phyloP scores from a whole-genome alignment of 1,140 invertebrate species.

The Drosophila albomicans region DNA sequence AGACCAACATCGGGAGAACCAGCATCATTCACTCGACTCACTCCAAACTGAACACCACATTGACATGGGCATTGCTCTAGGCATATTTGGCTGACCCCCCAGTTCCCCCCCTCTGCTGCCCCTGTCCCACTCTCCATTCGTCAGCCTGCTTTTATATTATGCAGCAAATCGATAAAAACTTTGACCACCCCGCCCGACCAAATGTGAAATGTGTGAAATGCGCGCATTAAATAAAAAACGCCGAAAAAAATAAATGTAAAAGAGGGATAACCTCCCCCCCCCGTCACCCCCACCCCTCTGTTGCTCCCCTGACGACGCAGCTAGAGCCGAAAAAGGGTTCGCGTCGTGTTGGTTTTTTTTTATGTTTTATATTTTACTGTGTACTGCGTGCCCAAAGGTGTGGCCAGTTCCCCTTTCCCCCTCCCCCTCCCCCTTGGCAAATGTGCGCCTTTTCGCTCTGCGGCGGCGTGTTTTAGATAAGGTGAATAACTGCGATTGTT shows the following conservation, averaged over 20 bases:
- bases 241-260: constrained; percentile 39
- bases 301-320: neutral
- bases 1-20: constrained; percentile 10
- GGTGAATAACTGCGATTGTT: constrained; percentile 78
- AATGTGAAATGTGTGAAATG: constrained; percentile 78
- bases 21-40: neutral
- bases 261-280: constrained; percentile 4
- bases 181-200: constrained; percentile 51
- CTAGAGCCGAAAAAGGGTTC: constrained; percentile 15
- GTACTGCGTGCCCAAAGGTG: constrained; percentile 34
- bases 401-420: constrained; percentile 6
- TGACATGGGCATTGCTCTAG: constrained; percentile 63
- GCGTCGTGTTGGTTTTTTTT: neutral
- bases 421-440: neutral
- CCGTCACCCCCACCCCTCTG: neutral
- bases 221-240: constrained; percentile 80
- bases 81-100: constrained; percentile 56
- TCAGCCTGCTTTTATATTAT: constrained; percentile 50
- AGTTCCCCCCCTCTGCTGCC: neutral
- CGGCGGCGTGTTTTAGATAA: constrained; percentile 72
- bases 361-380: constrained; percentile 46
- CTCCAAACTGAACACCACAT: constrained; percentile 27
- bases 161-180: constrained; percentile 78
- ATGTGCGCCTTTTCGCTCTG: constrained; percentile 10
- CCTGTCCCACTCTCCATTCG: constrained; percentile 11